These are phyloP conservation scores for Mythimna ferrago DNA, from an alignment of 2,888 invertebrate species.

Conservation along the genomic window DNA sequence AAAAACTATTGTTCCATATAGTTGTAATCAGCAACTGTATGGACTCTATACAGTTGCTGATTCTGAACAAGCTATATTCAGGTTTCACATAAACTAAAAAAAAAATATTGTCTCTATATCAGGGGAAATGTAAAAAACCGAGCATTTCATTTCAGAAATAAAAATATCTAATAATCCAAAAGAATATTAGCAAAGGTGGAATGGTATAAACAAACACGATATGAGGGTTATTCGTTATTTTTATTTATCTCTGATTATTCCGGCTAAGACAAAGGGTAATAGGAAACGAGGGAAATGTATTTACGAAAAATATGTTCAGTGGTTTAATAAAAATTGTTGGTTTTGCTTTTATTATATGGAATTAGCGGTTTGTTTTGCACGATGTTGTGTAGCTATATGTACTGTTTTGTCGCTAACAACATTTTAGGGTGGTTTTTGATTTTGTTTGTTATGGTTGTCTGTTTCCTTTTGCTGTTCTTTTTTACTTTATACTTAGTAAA, in stretches of 20 bases:
- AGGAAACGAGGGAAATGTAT: conserved; percentile 53
- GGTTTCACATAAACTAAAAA: too few relatives aligned
- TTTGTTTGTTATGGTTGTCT: neutral
- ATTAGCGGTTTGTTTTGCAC: conserved; percentile 31
- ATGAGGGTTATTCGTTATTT: conserved; percentile 54
- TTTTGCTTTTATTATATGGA: conserved; percentile 27
- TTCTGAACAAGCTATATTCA: too few relatives aligned
- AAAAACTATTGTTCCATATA: too few relatives aligned
- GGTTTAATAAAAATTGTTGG: conserved; percentile 41
- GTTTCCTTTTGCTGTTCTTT: neutral
- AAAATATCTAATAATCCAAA: conserved; percentile 8
- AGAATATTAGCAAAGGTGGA: conserved; percentile 41
- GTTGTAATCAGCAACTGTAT: too few relatives aligned
- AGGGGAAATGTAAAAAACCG: neutral
- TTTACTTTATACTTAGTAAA: neutral
- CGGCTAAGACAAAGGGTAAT: conserved; percentile 53
- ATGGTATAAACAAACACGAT: conserved; percentile 41
- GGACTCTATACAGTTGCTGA: too few relatives aligned
- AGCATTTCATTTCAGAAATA: neutral
- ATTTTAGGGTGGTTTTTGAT: neutral
- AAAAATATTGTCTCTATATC: neutral
- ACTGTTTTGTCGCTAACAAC: neutral
- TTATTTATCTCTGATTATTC: conserved; percentile 62
- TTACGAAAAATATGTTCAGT: conserved; percentile 49
- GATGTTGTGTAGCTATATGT: neutral